Percentiles rank a stretch among this genome's conserved stretches.
These are phyloP conservation scores for Nasua narica DNA, from an alignment of 2,797 vertebrate species.

Conservation along the genomic window DNA sequence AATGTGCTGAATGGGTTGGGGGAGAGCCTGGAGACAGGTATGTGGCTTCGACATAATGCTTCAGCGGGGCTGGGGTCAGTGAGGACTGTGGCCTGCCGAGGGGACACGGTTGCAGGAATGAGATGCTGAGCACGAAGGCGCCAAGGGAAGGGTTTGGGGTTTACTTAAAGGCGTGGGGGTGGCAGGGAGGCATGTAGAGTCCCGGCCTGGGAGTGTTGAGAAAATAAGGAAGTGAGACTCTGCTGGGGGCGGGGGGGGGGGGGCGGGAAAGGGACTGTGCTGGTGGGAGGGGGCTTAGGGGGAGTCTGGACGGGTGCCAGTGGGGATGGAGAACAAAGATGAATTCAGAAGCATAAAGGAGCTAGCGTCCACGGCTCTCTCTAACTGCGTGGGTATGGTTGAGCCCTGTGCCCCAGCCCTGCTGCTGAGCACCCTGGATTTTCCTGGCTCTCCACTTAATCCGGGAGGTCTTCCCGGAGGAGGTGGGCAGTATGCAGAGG, in stretches of 20 bases:
- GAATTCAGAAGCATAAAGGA: not conserved
- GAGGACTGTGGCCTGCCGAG: not conserved
- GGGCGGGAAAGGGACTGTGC: not conserved
- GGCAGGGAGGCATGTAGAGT: not conserved
- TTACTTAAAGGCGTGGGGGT: not conserved
- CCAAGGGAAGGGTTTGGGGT: not conserved
- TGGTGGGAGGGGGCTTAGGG: not conserved
- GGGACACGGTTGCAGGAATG: not conserved
- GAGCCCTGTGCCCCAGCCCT: not conserved
- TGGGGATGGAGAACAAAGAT: not conserved
- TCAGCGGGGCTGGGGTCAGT: not conserved
- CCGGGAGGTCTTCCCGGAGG: not conserved
- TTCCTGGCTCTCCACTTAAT: not conserved
- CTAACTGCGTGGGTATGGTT: not conserved
- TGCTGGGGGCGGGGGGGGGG: not conserved
- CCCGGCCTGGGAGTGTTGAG: not conserved
- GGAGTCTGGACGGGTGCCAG: not conserved
- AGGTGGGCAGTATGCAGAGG: not conserved
- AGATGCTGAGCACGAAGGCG: not conserved
- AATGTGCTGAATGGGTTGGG: not conserved
- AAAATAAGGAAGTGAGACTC: not conserved
- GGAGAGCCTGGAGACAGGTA: not conserved
- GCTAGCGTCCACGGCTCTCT: not conserved
- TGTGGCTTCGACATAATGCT: not conserved
- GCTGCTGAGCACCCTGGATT: not conserved